Evolutionary conservation across 2,113 vertebrate genomes (phyloP).

Genomic region (Chionis minor): DNA sequence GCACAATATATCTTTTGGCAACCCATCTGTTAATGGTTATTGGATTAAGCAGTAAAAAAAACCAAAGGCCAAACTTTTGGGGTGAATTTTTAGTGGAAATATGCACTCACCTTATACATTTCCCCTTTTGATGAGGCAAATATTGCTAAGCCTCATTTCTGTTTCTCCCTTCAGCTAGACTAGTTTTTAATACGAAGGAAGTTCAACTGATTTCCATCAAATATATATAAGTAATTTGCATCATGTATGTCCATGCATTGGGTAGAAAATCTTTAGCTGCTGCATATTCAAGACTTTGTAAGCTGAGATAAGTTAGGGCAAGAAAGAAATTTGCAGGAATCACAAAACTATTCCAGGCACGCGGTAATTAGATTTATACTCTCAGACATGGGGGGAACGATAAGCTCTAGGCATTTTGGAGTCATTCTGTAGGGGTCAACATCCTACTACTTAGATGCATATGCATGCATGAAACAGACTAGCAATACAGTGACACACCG

Average conservation of each 20-base stretch:
- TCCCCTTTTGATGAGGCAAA: background rate
- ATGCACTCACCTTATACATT: background rate
- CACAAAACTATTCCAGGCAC: constrained; percentile 14
- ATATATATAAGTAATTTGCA: background rate
- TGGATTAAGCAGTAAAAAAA: background rate
- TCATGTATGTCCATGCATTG: background rate
- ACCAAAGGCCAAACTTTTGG: background rate
- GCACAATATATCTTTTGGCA: background rate
- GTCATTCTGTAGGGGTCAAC: constrained; percentile 9
- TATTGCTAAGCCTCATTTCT: background rate
- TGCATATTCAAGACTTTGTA: background rate
- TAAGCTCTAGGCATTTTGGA: constrained; percentile 15
- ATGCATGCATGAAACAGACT: background rate
- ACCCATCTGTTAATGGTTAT: background rate
- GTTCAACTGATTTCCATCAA: background rate
- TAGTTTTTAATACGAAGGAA: background rate
- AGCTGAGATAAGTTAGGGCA: background rate
- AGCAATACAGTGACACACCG: background rate
- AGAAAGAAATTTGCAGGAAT: background rate
- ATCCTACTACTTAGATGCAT: background rate
- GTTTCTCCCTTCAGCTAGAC: background rate
- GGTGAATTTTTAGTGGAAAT: background rate
- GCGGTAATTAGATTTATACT: background rate
- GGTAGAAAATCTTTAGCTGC: background rate
- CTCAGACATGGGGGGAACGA: background rate